These are phyloP conservation scores for Spilosoma lubricipeda DNA, from an alignment of 2,888 invertebrate genomes.

Conservation along the genomic window DNA sequence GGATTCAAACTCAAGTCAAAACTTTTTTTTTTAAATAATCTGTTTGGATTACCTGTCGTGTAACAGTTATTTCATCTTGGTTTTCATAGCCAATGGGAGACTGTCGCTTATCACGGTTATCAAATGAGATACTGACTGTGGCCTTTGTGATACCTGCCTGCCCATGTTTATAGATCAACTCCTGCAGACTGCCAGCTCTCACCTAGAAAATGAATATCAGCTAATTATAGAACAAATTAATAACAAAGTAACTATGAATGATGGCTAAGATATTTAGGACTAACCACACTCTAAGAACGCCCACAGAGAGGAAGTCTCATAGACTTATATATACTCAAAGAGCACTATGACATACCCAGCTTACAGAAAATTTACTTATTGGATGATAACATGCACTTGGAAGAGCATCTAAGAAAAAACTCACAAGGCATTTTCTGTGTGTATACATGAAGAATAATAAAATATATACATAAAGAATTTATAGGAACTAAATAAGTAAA, in stretches of 20 bases:
- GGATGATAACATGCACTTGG: no score
- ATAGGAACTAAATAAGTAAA: neutral
- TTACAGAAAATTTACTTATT: no score
- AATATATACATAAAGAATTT: neutral
- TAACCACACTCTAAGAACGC: no score
- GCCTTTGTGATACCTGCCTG: conserved; percentile 98
- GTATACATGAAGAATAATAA: no score
- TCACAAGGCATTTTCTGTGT: no score
- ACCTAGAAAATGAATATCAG: conserved; percentile 86
- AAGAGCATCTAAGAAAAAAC: no score
- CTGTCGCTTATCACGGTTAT: conserved; percentile 93
- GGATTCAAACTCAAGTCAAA: neutral
- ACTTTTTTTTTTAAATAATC: no score
- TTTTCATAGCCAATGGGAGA: conserved; percentile 97
- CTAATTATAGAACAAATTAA: neutral
- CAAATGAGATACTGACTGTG: conserved; percentile 97
- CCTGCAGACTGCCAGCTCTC: conserved; percentile 95
- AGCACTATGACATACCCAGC: no score
- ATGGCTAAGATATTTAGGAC: no score
- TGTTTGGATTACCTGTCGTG: conserved; percentile 90
- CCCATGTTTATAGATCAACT: conserved; percentile 98
- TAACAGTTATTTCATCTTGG: conserved; percentile 96
- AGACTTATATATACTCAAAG: no score
- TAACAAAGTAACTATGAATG: no score
- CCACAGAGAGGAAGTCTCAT: no score